These are phyloP conservation scores for Forbesichthys agassizii DNA, from an alignment of 2,113 vertebrate genomes.

Conservation along the genomic window DNA sequence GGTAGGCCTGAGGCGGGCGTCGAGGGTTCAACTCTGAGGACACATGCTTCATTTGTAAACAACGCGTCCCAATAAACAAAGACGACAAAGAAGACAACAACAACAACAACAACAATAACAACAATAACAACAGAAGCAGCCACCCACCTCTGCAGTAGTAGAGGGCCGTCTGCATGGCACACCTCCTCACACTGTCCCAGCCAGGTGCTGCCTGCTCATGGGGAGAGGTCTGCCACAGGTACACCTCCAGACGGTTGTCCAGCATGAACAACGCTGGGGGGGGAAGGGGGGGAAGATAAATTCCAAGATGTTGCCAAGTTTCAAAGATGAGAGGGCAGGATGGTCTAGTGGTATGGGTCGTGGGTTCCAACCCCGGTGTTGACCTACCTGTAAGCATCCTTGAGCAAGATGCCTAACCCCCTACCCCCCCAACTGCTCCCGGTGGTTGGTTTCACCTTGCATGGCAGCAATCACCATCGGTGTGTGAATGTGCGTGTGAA, in stretches of 20 bases:
- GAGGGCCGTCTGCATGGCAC: conserved; percentile 77
- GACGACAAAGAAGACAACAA: neutral
- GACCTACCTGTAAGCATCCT: no score
- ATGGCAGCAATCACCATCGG: no score
- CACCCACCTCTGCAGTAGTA: conserved; percentile 79
- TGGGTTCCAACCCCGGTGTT: neutral
- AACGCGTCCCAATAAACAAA: neutral
- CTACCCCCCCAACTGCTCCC: no score
- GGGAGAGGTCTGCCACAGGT: conserved; percentile 75
- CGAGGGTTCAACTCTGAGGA: conserved; percentile 73
- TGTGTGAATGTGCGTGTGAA: no score
- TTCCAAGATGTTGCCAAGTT: neutral
- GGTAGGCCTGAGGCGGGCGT: conserved; percentile 75
- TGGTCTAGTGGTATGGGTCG: neutral
- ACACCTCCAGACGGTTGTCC: conserved; percentile 80
- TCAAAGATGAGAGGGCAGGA: neutral
- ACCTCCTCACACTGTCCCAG: conserved; percentile 71
- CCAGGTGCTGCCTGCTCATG: conserved; percentile 32
- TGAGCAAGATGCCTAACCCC: no score
- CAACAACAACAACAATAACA: neutral
- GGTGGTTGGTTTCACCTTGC: no score
- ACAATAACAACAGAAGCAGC: neutral
- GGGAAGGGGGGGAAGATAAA: neutral
- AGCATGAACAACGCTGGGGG: conserved; percentile 76
- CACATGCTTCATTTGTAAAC: neutral